These are phyloP conservation scores for Cydia pomonella DNA, from an alignment of 1,140 invertebrate species.

Conservation along the genomic window DNA sequence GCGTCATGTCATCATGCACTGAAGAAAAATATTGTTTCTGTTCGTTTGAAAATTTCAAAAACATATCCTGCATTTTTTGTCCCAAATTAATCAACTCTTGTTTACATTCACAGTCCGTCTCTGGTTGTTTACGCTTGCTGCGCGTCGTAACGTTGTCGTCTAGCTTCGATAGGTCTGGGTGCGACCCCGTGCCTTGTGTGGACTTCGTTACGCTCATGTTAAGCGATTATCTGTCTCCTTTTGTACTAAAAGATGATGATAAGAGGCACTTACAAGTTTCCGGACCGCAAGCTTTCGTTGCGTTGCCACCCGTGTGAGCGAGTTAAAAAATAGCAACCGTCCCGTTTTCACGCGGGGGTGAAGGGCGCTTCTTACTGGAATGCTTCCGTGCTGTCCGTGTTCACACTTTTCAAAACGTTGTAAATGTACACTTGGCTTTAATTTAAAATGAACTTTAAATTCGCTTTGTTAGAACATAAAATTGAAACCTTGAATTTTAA, in stretches of 20 bases:
- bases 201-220: not conserved
- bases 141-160: not conserved
- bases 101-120: conserved; percentile 2
- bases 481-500: not conserved
- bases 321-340: too few species aligned
- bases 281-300: not conserved
- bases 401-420: too few species aligned
- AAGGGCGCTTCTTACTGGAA: too few species aligned
- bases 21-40: not conserved
- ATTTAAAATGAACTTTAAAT: not conserved
- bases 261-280: too few species aligned
- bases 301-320: too few species aligned
- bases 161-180: not conserved
- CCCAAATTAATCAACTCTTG: not conserved
- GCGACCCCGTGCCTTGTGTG: not conserved
- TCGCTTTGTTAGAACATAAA: not conserved
- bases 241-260: not conserved
- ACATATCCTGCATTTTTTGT: not conserved
- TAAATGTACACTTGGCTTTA: too few species aligned
- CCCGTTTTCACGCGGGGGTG: too few species aligned
- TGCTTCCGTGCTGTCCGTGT: too few species aligned
- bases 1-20: not conserved
- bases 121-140: not conserved
- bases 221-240: not conserved
- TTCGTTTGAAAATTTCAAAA: not conserved